phyloP scores from a whole-genome alignment of 1,140 invertebrate genomes.

The Dolichoris vasculosae region DNA sequence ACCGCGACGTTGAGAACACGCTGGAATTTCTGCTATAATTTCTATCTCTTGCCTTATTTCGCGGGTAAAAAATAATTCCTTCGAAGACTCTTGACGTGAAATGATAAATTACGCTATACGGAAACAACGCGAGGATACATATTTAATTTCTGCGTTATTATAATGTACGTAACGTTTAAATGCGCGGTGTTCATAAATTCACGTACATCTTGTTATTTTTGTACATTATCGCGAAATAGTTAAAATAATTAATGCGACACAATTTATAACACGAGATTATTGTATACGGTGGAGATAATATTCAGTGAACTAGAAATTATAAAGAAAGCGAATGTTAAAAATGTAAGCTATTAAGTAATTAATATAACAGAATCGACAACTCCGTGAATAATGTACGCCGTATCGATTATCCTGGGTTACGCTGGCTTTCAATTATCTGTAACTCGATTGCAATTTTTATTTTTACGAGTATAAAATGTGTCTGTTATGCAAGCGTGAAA shows the following conservation, averaged over 20 bases:
- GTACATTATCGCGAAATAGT: not conserved
- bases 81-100: not conserved
- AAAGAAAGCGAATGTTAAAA: not conserved
- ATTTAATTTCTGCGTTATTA: not conserved
- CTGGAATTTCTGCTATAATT: not conserved
- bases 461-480: not conserved
- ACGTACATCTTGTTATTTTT: not conserved
- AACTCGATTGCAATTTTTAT: conserved; percentile 4
- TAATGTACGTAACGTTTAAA: too few species aligned
- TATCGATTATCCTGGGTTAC: not conserved
- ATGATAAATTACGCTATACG: not conserved
- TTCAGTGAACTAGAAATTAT: not conserved
- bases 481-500: conserved; percentile 26
- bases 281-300: not conserved
- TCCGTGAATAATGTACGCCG: not conserved
- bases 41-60: not conserved
- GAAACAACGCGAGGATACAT: not conserved
- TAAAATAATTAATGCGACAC: not conserved
- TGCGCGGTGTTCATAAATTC: too few species aligned
- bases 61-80: not conserved
- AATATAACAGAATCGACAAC: not conserved
- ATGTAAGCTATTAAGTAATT: not conserved
- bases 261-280: too few species aligned
- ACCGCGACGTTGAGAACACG: too few species aligned
- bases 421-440: not conserved